Conservation (phyloP, 2,113 vertebrate genomes). For the Nothoprocta pentlandii region DNA sequence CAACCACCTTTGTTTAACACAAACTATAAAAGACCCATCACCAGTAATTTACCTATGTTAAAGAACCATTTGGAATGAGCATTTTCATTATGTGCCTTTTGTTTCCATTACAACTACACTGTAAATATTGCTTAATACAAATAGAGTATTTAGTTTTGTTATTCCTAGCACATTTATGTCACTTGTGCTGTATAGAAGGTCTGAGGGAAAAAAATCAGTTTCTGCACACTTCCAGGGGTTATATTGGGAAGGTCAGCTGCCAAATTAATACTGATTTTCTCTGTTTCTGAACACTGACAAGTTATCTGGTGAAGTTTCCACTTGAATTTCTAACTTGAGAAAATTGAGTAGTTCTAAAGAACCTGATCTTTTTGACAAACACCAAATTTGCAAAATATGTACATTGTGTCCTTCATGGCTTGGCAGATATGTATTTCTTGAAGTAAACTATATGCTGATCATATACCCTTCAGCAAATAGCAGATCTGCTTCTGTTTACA, state of each 20-base stretch:
- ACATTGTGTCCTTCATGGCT: not conserved
- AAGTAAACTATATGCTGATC: not conserved
- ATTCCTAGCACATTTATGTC: not conserved
- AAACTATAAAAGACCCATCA: constrained; percentile 74
- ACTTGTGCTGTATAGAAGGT: not conserved
- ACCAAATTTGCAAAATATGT: not conserved
- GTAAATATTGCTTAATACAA: not conserved
- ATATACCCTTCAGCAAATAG: not conserved
- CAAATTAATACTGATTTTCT: not conserved
- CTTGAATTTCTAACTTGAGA: not conserved
- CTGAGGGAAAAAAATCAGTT: not conserved
- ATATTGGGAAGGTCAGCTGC: not conserved
- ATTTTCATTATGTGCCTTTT: constrained; percentile 51
- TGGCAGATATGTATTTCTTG: not conserved
- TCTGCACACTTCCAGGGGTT: not conserved
- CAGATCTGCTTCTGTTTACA: not conserved
- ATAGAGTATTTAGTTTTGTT: not conserved
- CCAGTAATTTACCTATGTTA: constrained; percentile 64
- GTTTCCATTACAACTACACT: not conserved
- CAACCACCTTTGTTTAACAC: constrained; percentile 70
- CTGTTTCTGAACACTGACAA: not conserved
- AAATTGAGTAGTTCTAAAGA: not conserved
- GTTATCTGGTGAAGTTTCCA: not conserved
- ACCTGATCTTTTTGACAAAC: not conserved
- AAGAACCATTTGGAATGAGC: constrained; percentile 82